Evolutionary conservation across 2,888 invertebrate genomes (phyloP), one percentile per base, ranked within the genome.

Genomic region (Perizoma flavofasciatum): DNA sequence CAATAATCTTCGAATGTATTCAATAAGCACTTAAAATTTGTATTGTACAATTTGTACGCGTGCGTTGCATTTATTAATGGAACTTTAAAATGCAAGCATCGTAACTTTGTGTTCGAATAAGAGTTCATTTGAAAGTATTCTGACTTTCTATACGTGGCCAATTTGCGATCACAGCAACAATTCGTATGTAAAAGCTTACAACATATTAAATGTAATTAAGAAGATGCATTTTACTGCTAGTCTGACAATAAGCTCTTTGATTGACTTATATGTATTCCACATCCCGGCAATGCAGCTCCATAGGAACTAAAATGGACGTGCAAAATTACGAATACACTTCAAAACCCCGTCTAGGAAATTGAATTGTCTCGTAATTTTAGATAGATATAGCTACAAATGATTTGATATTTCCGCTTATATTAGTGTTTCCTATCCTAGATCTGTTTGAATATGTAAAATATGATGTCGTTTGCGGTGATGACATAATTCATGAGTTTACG

Each of bases 151-250:
- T 73, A 68, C 66, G 72, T 64, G 63, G 65, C 73, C 73, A 75
- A 79, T 77, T 79, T 75, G 72, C 75, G 70, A 63, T 22, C 22
- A 2, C 22, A 65, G 74, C 67, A 75, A 79, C 79, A 78, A 77
- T 7, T 8, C 8, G 41, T 10, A 40, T 8, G 40, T 9, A 40
- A 8, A 8, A 9, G 5, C 3, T 2, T 44, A 0, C 6, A 4
- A 45, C 6, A 45, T 70, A 78, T 74, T 77, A 74, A 75, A 82
- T 84, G 75, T 81, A 83, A 86, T 85, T 80, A 80, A 22, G 22
- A 22, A 22, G 69, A 74, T 70, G 74, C 69, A 71, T 75, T 22
- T 22, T 2, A 22, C 68, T 70, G 72, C 75, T 70, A 70, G 75
- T 71, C 75, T 65, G 68, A 80, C 78, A 79, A 74, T 82, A 74